Base-by-base conservation (phyloP, 2,113 vertebrate genomes). In the Prionailurus bengalensis region DNA sequence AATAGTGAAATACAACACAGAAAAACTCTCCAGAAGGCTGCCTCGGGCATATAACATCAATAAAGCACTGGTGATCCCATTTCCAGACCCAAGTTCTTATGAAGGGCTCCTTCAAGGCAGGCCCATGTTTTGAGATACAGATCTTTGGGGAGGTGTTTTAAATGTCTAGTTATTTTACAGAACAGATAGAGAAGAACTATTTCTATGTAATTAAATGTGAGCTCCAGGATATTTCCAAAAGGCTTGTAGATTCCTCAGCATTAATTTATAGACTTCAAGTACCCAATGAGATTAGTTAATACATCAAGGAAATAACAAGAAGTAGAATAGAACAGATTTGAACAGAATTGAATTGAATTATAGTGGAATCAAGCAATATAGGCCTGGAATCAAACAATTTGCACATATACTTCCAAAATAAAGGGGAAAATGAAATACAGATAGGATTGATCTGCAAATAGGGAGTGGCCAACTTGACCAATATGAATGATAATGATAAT, bases 1-100 rank as follows among this genome's bases (percentile, higher is more conserved):
- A 99, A 99, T 98, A 98, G 98, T 99, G 99, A 99, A 99, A 99
- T 99, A 99, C 98, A 98, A 97, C 98, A 79, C 83, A 96, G 96
- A 96, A 98, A 98, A 98, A 88, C 98, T 98, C 96, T 98, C 92
- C 97, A 71, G 98, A 48, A 14, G 79, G 31, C 97, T 98, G 97
- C 96, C 95, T 98, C 25, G 55, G 51, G 97, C 96, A 93, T 93
- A 92, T 82, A 94, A 93, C 89, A 74, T 97, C 96, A 95, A 87
- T 98, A 97, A 98, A 98, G 73, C 90, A 98, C 17, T 79, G 96
- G 97, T 94, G 91, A 96, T 98, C 94, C 95, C 68, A 97, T 95
- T 95, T 97, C 96, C 51, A 81, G 86, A 91, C 95, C 11, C 3
- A 97, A 97, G 92, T 98, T 98, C 98, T 97, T 93, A 97, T 63